phyloP scores from a whole-genome alignment of 1,140 invertebrate genomes.

The Caenorhabditis brenneri region DNA sequence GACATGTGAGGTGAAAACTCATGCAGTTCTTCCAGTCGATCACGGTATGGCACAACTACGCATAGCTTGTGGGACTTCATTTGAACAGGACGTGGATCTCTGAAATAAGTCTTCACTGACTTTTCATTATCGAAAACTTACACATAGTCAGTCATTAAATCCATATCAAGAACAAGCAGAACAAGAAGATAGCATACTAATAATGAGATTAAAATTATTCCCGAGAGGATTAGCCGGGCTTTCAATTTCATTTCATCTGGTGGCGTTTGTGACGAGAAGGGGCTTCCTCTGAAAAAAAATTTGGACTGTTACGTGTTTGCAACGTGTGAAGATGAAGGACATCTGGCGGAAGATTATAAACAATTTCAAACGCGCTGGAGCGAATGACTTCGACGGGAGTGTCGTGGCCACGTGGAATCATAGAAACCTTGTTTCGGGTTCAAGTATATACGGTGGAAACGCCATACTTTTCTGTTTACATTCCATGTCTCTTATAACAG shows the following conservation, averaged over 20 bases:
- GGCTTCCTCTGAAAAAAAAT: neutral
- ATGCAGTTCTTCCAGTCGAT: constrained; percentile 91
- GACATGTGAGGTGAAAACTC: constrained; percentile 83
- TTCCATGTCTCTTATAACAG: too few species aligned
- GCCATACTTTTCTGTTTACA: too few species aligned
- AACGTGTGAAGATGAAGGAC: neutral
- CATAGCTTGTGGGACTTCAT: constrained; percentile 75
- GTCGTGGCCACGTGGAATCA: too few species aligned
- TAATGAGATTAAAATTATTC: neutral
- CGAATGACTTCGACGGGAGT: too few species aligned
- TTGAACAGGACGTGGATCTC: neutral
- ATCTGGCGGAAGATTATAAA: constrained; percentile 2
- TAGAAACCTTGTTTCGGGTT: too few species aligned
- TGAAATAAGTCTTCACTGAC: too few species aligned
- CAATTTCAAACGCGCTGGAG: neutral
- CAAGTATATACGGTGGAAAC: too few species aligned
- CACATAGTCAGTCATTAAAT: constrained; percentile 18
- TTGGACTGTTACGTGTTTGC: neutral
- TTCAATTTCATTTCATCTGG: constrained; percentile 30
- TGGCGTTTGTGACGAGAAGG: neutral
- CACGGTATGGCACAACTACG: constrained; percentile 87
- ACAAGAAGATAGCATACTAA: neutral
- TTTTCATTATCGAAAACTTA: neutral
- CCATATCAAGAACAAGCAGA: neutral
- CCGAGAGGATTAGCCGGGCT: neutral